phyloP scores from a whole-genome alignment of 2,113 vertebrate genomes.

The Cyprinus carpio region DNA sequence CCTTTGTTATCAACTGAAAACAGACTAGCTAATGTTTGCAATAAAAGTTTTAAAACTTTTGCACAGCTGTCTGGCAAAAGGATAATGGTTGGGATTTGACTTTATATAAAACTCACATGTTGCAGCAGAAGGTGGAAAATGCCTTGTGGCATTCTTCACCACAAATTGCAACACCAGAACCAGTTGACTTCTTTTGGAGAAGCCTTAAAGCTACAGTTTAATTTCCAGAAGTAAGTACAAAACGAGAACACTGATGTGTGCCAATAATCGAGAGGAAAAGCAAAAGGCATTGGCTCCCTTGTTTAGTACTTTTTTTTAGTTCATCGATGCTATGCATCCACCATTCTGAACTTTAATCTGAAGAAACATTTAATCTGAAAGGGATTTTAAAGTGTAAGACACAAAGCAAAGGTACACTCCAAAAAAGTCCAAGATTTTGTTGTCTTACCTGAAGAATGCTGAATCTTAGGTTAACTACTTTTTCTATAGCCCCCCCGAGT shows the following conservation, averaged over 20 bases:
- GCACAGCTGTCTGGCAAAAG: background rate
- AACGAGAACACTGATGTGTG: background rate
- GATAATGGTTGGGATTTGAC: slow-evolving; percentile 5
- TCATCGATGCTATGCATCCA: background rate
- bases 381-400: background rate
- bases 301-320: background rate
- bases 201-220: slow-evolving; percentile 9
- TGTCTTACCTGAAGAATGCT: background rate
- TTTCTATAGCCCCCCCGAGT: background rate
- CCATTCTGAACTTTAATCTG: background rate
- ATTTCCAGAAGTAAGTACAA: background rate
- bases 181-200: slow-evolving; percentile 37
- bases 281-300: background rate
- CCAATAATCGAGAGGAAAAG: background rate
- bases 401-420: too few species aligned
- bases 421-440: background rate
- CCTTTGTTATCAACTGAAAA: too few species aligned
- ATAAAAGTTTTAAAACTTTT: background rate
- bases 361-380: background rate
- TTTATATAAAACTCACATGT: slow-evolving; percentile 40
- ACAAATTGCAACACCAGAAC: slow-evolving; percentile 58
- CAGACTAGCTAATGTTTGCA: too few species aligned
- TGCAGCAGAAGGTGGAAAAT: slow-evolving; percentile 61
- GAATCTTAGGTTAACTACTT: background rate
- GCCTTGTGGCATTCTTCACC: slow-evolving; percentile 59